Conservation (phyloP, 2,113 vertebrate genomes). For the Myocastor coypus region DNA sequence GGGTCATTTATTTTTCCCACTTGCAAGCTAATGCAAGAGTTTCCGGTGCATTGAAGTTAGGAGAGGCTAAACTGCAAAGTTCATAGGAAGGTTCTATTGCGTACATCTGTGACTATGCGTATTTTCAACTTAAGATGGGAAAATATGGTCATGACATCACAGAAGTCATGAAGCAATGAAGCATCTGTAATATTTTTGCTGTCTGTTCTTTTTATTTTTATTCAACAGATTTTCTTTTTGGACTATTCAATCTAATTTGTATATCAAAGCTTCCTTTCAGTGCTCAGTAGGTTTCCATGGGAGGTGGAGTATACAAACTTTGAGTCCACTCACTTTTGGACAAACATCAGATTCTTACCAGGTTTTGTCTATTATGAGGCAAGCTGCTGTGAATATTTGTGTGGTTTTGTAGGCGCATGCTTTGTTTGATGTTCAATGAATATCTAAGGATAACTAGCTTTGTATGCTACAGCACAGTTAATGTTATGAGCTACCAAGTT, state of each 20-base stretch:
- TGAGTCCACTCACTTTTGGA: conserved; percentile 18
- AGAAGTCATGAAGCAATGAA: background rate
- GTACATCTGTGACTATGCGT: background rate
- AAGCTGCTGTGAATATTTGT: background rate
- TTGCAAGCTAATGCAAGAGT: background rate
- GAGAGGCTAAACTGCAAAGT: background rate
- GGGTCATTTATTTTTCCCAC: background rate
- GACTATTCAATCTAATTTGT: conserved; percentile 21
- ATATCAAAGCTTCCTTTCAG: conserved; percentile 14
- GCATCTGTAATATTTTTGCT: background rate
- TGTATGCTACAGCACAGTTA: background rate
- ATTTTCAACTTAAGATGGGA: background rate
- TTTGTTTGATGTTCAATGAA: background rate
- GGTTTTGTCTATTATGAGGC: background rate
- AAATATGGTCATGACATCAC: background rate
- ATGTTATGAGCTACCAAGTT: conserved; percentile 28
- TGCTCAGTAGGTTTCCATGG: background rate
- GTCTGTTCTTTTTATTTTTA: background rate
- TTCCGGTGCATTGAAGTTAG: background rate
- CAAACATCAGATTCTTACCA: background rate
- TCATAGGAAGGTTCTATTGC: no score
- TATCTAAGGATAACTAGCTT: background rate
- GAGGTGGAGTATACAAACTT: background rate
- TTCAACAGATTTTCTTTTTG: background rate
- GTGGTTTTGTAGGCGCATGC: background rate